Evolutionary conservation across 2,797 vertebrate genomes (phyloP).

Genomic region (Enteromius viviparus): DNA sequence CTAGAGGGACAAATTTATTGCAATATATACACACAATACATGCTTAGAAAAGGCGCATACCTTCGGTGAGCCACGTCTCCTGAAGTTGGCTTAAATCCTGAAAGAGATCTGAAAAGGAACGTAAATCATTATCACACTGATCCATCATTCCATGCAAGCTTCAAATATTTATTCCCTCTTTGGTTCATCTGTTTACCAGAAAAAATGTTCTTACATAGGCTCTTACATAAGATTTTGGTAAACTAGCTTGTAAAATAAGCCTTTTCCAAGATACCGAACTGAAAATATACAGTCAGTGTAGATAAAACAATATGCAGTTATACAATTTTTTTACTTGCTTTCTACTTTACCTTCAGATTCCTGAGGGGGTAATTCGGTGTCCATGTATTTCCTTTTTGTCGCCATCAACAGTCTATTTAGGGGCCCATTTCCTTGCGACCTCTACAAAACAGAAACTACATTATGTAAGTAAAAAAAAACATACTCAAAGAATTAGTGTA

Average conservation of each 20-base stretch:
- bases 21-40: constrained; percentile 34
- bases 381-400: constrained; percentile 85
- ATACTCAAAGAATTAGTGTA: constrained; percentile 47
- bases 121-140: constrained; percentile 32
- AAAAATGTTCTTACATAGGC: background rate
- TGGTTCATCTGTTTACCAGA: background rate
- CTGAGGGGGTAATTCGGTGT: constrained; percentile 87
- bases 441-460: constrained; percentile 76
- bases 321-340: constrained; percentile 9
- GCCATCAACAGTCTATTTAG: constrained; percentile 85
- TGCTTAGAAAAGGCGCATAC: constrained; percentile 68
- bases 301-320: background rate
- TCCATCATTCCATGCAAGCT: background rate
- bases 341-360: constrained; percentile 90
- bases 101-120: constrained; percentile 87
- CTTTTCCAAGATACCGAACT: background rate
- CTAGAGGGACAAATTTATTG: constrained; percentile 40
- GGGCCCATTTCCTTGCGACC: constrained; percentile 87
- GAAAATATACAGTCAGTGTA: background rate
- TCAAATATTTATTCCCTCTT: background rate
- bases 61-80: constrained; percentile 98
- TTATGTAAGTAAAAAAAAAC: constrained; percentile 64
- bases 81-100: constrained; percentile 96
- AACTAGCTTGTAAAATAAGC: background rate
- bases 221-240: background rate